Percentiles rank a stretch among this genome's conserved stretches.
These are phyloP conservation scores for Pristionchus japonicus DNA, from an alignment of 2,888 invertebrate species.

Conservation along the genomic window DNA sequence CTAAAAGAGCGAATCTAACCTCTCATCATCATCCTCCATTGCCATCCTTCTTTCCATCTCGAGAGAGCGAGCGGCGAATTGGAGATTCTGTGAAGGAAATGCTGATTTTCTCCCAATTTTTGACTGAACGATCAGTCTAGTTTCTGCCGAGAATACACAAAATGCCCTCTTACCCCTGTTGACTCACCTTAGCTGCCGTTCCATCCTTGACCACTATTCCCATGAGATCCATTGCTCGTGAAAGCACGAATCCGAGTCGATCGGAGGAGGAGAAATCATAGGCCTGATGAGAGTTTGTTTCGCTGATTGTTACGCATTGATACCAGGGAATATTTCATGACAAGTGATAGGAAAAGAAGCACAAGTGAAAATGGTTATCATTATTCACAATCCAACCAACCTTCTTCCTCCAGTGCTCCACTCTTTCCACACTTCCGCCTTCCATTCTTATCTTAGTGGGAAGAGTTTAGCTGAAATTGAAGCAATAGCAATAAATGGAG, in stretches of 20 bases:
- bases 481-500: too few species aligned
- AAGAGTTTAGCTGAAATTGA: too few species aligned
- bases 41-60: not conserved
- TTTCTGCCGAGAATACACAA: too few species aligned
- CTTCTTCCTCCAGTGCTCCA: not conserved
- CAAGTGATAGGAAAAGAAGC: too few species aligned
- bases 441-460: too few species aligned
- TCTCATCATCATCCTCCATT: not conserved
- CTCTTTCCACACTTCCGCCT: not conserved
- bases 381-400: not conserved
- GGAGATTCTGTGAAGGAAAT: not conserved
- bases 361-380: too few species aligned
- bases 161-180: too few species aligned
- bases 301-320: too few species aligned
- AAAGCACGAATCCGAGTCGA: not conserved
- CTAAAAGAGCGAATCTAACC: not conserved
- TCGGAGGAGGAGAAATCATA: not conserved
- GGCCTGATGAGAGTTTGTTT: too few species aligned
- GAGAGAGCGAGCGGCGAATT: not conserved
- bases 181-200: not conserved
- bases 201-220: constrained; percentile 5
- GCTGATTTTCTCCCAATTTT: too few species aligned
- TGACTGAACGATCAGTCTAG: too few species aligned
- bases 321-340: too few species aligned
- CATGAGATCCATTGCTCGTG: constrained; percentile 2